phyloP scores from a whole-genome alignment of 2,888 invertebrate species.

The Clanis bilineata region DNA sequence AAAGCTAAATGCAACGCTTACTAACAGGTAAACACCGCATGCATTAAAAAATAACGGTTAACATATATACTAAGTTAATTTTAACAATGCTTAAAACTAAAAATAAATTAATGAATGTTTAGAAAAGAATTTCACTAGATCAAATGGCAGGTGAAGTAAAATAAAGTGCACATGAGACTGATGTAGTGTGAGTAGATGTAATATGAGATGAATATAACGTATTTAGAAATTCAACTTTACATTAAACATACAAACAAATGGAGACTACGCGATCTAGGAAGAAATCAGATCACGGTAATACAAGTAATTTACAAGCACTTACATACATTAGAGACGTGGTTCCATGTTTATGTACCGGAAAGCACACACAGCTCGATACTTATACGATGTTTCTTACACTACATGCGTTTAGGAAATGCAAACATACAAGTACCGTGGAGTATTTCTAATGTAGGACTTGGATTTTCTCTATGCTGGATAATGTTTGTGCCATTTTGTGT shows the following conservation, averaged over 20 bases:
- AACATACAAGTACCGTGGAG: neutral
- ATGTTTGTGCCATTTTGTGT: neutral
- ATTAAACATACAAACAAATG: neutral
- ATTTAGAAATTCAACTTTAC: neutral
- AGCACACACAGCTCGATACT: neutral
- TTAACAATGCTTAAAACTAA: too few relatives aligned
- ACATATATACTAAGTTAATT: too few relatives aligned
- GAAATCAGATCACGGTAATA: neutral
- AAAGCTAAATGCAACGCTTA: too few relatives aligned
- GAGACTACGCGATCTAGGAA: neutral
- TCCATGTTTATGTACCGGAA: conserved; percentile 6
- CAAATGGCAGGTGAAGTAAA: too few relatives aligned
- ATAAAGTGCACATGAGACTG: too few relatives aligned
- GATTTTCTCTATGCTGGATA: neutral
- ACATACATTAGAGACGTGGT: neutral
- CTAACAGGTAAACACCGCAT: too few relatives aligned
- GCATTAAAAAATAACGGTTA: too few relatives aligned
- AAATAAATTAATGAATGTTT: too few relatives aligned
- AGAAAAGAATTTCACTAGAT: too few relatives aligned
- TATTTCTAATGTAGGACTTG: neutral
- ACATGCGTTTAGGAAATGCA: neutral
- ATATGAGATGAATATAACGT: too few relatives aligned
- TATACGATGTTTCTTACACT: neutral
- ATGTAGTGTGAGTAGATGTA: too few relatives aligned
- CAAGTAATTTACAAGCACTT: neutral